Base-by-base conservation (phyloP, 2,888 invertebrate genomes). In the Drosophila gaucha region DNA sequence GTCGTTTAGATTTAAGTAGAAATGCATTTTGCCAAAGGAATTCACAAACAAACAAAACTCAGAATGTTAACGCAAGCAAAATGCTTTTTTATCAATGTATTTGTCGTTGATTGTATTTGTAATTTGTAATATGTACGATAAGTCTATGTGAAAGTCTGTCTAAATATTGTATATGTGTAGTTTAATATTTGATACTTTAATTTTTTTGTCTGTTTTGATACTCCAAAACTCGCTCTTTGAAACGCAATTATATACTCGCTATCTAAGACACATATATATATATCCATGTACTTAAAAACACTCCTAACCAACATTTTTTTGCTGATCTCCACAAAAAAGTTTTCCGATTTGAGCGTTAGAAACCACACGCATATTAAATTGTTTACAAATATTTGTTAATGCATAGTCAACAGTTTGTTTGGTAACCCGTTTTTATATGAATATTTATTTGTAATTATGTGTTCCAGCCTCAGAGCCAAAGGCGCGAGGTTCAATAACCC, bases 21-120 rank as follows among this genome's bases (percentile, higher is more conserved):
- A 78, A 69, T 70, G 80, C 80, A 87, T 80, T 80, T 80, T 69
- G 80, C 79, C 86, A 87, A 80, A 87, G 79, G 86, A 87, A 80
- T 78, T 80, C 69, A 64, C 50, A 72, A 71, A 24, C 49, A 49
- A 49, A 49, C 49, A 47, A 33, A 49, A 76, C 43, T 51, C 49
- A 71, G 41, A 62, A 36, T 67, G 67, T 67, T 55, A 78, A 67
- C 47, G 55, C 49, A 59, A 74, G 72, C 80, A 71, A 62, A 68
- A 67, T 67, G 84, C 67, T 78, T 69, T 69, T 49, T 55, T 10
- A 38, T 65, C 77, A 54, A 59, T 59, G 44, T 76, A 38, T 63
- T 59, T 14, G 31, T 74, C 58, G 58, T 56, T 74, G 54, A 73
- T 72, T 70, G 59, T 66, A 59, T 43, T 36, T 35, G 56, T 38